These are phyloP conservation scores for Meteorus cinctellus DNA, from an alignment of 2,888 invertebrate genomes.

Conservation along the genomic window DNA sequence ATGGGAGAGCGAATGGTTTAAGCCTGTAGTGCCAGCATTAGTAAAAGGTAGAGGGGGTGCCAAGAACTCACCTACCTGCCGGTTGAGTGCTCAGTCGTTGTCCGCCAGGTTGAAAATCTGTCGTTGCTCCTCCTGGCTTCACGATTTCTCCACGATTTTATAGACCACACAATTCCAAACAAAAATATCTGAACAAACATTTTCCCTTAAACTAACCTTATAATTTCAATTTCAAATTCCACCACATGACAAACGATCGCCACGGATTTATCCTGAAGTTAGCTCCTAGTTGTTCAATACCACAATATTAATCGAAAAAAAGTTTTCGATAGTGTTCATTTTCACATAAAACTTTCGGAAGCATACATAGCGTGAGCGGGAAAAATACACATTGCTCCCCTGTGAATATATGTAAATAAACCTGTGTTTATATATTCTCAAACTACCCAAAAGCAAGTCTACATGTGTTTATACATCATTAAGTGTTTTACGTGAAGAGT, in stretches of 20 bases:
- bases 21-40: slow-evolving; percentile 46
- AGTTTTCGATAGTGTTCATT: no score
- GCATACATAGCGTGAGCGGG: no score
- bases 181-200: neutral
- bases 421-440: neutral
- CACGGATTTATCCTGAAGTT: no score
- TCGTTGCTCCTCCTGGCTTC: slow-evolving; percentile 56
- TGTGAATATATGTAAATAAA: neutral
- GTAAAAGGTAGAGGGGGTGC: slow-evolving; percentile 53
- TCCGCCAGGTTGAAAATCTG: slow-evolving; percentile 71
- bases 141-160: slow-evolving; percentile 8
- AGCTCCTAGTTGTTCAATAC: no score
- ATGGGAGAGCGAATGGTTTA: slow-evolving; percentile 53
- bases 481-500: neutral
- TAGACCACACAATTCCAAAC: neutral
- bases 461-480: neutral
- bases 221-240: neutral
- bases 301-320: no score
- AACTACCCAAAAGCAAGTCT: neutral
- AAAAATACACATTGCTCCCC: neutral
- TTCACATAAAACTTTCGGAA: no score
- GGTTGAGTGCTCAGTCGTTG: slow-evolving; percentile 68
- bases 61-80: slow-evolving; percentile 67
- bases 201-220: neutral
- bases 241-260: neutral